A percentile compares a stretch with the other conserved stretches of the same genome.
These are phyloP conservation scores for Australoheros facetus DNA, from an alignment of 2,797 vertebrate species.

Conservation along the genomic window DNA sequence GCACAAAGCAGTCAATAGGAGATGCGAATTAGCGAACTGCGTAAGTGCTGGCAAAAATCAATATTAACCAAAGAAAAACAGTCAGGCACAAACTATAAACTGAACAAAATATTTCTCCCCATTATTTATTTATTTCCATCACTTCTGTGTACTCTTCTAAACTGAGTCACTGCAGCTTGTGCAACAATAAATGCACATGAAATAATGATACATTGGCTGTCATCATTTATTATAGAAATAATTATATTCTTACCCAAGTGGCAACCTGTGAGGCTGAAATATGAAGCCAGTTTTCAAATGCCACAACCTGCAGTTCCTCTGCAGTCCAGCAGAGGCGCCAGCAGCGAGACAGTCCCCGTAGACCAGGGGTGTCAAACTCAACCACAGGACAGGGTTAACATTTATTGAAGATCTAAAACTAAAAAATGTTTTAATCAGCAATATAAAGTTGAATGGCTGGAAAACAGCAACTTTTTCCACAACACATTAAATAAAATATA, in stretches of 20 bases:
- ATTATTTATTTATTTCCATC: background rate
- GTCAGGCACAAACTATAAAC: background rate
- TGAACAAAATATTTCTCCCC: background rate
- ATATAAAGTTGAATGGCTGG: too few relatives aligned
- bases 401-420: too few relatives aligned
- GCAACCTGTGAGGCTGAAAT: too few relatives aligned
- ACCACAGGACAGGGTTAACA: too few relatives aligned
- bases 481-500: too few relatives aligned
- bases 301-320: background rate
- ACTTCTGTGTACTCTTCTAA: background rate
- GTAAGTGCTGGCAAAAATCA: background rate
- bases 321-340: background rate
- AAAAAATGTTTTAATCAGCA: too few relatives aligned
- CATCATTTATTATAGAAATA: background rate
- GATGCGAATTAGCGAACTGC: background rate
- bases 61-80: background rate
- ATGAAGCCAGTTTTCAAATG: too few relatives aligned
- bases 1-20: background rate
- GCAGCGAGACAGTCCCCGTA: background rate
- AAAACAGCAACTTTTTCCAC: too few relatives aligned
- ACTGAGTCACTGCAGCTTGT: background rate
- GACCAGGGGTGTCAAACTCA: too few relatives aligned
- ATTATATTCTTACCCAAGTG: too few relatives aligned
- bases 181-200: too few relatives aligned
- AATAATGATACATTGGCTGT: background rate